Evolutionary conservation across 2,888 invertebrate genomes (phyloP), one percentile per base, ranked within the genome.

Genomic region (Calliopum simillimum): DNA sequence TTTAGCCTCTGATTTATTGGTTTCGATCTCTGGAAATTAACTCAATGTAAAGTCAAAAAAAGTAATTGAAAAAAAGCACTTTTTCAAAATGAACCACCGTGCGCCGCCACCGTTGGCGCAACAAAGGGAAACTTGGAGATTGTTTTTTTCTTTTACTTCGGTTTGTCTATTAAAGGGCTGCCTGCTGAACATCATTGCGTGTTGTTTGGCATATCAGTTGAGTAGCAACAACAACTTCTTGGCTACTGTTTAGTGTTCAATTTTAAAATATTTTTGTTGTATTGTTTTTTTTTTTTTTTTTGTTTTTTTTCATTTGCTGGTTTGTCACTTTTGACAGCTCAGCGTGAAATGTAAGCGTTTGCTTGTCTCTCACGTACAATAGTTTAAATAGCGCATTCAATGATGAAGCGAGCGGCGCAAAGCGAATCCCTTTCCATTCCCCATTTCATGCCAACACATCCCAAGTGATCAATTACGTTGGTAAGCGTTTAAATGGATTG

Each of bases 311-410:
- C 19, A 51, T 43, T 53, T 67, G 67, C 59, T 47, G 47, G 59
- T 41, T 58, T 59, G 67, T 58, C 58, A 44, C 49, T 43, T 47
- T 41, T 83, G 84, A 83, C 82, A 83, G 83, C 82, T 80, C 82
- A 81, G 82, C 82, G 82, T 82, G 84, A 83, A 82, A 83, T 83
- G 83, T 73, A 46, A 61, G 61, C 61, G 61, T 81, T 81, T 77
- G 81, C 78, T 77, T 77, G 79, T 80, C 79, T 75, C 75, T 41
- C 19, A 59, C 55, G 41, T 16, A 33, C 47, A 8, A 16, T 21
- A 59, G 33, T 33, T 33, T 4, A 33, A 33, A 33, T 33, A 33
- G 33, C n/a, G n/a, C 33, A 33, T 33, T 33, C 33, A 33, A 33
- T n/a, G n/a, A n/a, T n/a, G n/a, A n/a, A n/a, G n/a, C n/a, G n/a